Conservation (phyloP, 2,888 invertebrate species). For the Entomobrya proxima region DNA sequence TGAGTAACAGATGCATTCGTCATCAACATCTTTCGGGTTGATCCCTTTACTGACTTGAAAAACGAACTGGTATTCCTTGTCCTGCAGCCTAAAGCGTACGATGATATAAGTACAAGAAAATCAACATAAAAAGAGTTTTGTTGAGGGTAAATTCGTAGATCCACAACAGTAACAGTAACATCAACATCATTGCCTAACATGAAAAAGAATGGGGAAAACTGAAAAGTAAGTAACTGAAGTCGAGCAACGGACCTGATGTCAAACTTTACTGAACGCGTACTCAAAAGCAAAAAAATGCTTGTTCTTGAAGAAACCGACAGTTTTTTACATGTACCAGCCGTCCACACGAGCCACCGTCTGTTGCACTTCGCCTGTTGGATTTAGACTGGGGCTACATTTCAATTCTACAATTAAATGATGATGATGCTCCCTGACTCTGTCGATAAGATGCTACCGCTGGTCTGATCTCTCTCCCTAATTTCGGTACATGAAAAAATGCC, state of each 20-base stretch:
- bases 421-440: not conserved
- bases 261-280: constrained; percentile 6
- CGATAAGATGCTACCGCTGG: not conserved
- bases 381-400: not conserved
- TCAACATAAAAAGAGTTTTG: not conserved
- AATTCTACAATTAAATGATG: constrained; percentile 17
- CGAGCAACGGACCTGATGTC: constrained; percentile 50
- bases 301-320: constrained; percentile 54
- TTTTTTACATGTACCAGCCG: not conserved
- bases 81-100: constrained; percentile 19
- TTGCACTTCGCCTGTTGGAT: not conserved
- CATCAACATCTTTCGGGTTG: constrained; percentile 16
- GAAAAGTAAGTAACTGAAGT: constrained; percentile 34
- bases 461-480: constrained; percentile 11
- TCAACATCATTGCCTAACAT: not conserved
- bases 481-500: not conserved
- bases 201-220: constrained; percentile 6
- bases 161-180: too few relatives aligned
- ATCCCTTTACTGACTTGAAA: constrained; percentile 37
- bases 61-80: constrained; percentile 40
- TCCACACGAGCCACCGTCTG: constrained; percentile 42
- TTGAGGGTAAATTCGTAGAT: too few relatives aligned
- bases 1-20: constrained; percentile 57
- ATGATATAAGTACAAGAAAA: not conserved
- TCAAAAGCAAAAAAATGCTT: not conserved